Evolutionary conservation across 2,797 vertebrate genomes (phyloP), one percentile per base, ranked within the genome.

Genomic region (Brachyrhaphis roseni): DNA sequence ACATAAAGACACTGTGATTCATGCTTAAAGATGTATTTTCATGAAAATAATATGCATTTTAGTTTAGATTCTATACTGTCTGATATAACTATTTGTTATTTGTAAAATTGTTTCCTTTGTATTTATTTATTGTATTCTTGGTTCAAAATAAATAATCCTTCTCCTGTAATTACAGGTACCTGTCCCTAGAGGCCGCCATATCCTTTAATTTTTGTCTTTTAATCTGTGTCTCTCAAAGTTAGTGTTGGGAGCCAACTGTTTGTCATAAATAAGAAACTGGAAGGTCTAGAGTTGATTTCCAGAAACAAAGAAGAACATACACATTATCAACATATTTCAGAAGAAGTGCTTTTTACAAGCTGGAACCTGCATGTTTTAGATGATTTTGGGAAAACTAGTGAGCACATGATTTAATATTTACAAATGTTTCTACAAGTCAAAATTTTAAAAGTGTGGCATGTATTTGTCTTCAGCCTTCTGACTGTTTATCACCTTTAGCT

Each of bases 111-210:
- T 28, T 45, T 71, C n/a, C 13, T 71, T 28, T 71, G 68, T 28
- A 3, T 53, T 53, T 36, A 26, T 66, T 66, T 39, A 23, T 53
- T 36, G 31, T 26, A 34, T 36, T 36, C 8, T 39, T 53, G 47
- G 47, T 26, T 39, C 12, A 36, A 39, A 26, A 41, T 7, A 20
- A 15, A 53, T 20, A 66, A 46, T 46, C 2, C 23, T 16, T 18
- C 13, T 36, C n/a, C 2, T 74, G 73, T 74, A 74, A 74, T 74
- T 74, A 57, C 51, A 39, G 13, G 23, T 43, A 15, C 4, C 5
- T 55, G 73, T 43, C 73, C 49, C 49, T 41, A 74, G 72, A 74
- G 49, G 72, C 41, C 34, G 5, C 53, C 12, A n/a, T 36, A 53
- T 55, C 5, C 34, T 39, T 39, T 39, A 1, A 23, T 10, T 34